A percentile compares a stretch with the other conserved stretches of the same genome.
phyloP scores from a whole-genome alignment of 2,888 invertebrate species.

The Pandemis corylana region DNA sequence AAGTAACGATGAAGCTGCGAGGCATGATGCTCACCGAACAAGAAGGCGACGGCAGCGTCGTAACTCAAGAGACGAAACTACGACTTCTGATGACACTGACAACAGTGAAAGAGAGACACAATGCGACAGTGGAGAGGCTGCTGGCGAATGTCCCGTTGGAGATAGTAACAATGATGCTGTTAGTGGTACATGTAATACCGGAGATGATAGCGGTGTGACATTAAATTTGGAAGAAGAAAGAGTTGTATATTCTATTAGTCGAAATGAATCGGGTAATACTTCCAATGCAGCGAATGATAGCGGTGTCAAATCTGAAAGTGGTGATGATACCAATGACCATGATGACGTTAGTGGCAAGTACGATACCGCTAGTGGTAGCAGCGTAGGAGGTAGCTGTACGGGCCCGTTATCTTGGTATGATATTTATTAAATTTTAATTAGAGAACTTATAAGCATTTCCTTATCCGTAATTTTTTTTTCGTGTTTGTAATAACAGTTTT shows the following conservation, averaged over 20 bases:
- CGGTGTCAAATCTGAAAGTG: too few relatives aligned
- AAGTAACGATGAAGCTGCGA: too few relatives aligned
- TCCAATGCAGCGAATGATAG: too few relatives aligned
- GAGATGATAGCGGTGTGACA: background rate
- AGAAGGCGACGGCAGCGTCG: background rate
- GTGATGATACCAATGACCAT: too few relatives aligned
- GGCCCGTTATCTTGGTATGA: background rate
- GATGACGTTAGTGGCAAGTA: too few relatives aligned
- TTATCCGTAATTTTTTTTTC: too few relatives aligned
- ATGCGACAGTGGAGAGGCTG: background rate
- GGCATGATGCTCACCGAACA: too few relatives aligned
- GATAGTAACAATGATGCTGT: background rate
- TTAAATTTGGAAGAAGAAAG: too few relatives aligned
- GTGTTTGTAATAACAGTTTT: too few relatives aligned
- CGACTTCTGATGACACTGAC: too few relatives aligned
- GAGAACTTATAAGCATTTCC: background rate
- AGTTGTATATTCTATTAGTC: too few relatives aligned
- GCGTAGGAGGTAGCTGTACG: background rate
- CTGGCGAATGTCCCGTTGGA: background rate
- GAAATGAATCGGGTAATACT: too few relatives aligned
- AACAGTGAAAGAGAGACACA: background rate
- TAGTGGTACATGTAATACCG: background rate
- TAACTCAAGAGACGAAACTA: background rate
- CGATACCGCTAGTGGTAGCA: background rate
- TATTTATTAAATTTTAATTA: background rate